These are phyloP conservation scores for Myotis findleyi DNA, from an alignment of 2,797 vertebrate species.

Conservation along the genomic window DNA sequence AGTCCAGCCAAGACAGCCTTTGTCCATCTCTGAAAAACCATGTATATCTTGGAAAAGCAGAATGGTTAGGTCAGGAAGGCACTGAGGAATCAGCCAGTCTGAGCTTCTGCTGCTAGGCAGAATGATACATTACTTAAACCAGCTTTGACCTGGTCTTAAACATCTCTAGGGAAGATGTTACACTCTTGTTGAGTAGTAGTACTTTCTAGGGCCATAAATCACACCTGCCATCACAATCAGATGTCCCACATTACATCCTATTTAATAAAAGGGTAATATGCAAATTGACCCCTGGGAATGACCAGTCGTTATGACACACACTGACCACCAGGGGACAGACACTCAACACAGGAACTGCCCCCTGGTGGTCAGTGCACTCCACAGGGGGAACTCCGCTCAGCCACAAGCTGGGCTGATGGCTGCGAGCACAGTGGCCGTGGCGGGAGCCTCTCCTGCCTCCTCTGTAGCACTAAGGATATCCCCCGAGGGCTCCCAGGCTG, in stretches of 20 bases:
- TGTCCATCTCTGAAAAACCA: not conserved
- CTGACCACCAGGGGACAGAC: no score
- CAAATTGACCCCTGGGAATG: no score
- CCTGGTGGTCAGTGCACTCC: no score
- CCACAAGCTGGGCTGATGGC: no score
- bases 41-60: not conserved
- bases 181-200: not conserved
- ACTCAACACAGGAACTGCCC: no score
- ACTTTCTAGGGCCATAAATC: not conserved
- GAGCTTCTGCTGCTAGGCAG: not conserved
- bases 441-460: no score
- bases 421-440: accelerated
- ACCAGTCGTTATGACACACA: no score
- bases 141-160: not conserved
- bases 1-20: not conserved
- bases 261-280: no score
- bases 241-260: not conserved
- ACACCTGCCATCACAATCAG: not conserved
- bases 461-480: no score
- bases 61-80: not conserved
- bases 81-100: not conserved
- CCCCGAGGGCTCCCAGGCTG: no score
- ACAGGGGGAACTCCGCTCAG: no score
- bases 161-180: not conserved
- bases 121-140: not conserved